These are phyloP conservation scores for Ooceraea biroi DNA, from an alignment of 1,140 invertebrate genomes.

Conservation along the genomic window DNA sequence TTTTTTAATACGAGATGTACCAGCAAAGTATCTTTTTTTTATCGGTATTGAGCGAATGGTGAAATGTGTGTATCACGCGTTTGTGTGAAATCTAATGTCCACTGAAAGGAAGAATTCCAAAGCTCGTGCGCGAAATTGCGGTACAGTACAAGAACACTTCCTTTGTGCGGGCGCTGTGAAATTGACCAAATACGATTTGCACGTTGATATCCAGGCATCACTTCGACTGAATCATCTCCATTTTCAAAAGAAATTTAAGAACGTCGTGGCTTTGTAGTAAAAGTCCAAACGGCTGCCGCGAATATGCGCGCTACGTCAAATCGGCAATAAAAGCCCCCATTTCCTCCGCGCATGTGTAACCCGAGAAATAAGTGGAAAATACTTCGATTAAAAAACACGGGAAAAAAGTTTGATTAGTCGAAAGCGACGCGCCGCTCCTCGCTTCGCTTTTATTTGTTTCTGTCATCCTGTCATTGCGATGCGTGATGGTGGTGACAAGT, in stretches of 20 bases:
- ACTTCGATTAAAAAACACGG: conserved; percentile 30
- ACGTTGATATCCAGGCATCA: conserved; percentile 17
- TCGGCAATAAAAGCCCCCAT: conserved; percentile 10
- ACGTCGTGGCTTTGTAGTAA: conserved; percentile 6
- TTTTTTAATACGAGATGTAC: background rate
- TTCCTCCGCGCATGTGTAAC: background rate
- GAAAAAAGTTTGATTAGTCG: conserved; percentile 29
- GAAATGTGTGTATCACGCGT: no score
- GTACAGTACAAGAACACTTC: conserved; percentile 19
- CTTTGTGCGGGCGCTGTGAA: conserved; percentile 14
- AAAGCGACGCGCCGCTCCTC: background rate
- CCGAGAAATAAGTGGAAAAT: conserved; percentile 46
- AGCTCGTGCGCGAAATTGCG: conserved; percentile 13
- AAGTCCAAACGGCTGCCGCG: conserved; percentile 1
- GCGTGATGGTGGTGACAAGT: background rate
- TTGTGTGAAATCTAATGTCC: conserved; percentile 3
- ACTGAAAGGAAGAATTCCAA: background rate
- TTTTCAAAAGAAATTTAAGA: conserved; percentile 48
- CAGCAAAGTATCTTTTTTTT: background rate
- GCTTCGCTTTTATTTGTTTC: conserved; percentile 26
- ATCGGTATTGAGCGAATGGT: background rate
- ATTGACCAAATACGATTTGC: conserved; percentile 27
- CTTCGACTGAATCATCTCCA: background rate
- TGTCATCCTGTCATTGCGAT: conserved; percentile 7
- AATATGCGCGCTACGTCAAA: background rate